These are phyloP conservation scores for Dexiosoma caninum DNA, from an alignment of 2,888 invertebrate species.

Conservation along the genomic window DNA sequence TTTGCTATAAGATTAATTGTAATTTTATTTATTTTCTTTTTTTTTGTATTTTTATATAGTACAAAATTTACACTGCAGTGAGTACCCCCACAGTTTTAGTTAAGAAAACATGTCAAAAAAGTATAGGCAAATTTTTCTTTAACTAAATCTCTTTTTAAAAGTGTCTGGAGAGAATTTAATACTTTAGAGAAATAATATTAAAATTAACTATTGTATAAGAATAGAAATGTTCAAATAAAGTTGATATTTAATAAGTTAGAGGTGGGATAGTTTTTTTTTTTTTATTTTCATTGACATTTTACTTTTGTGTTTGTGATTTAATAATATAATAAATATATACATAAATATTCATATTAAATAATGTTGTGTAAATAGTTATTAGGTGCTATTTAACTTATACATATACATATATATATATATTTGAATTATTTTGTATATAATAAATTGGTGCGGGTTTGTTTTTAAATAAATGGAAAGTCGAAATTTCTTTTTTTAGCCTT, in stretches of 20 bases:
- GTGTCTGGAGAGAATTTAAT: not conserved
- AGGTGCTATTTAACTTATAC: conserved; percentile 51
- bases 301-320: not conserved
- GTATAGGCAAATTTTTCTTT: not conserved
- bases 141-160: not conserved
- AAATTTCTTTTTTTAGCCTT: not conserved
- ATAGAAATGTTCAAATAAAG: not conserved
- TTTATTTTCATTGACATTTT: not conserved
- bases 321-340: not conserved
- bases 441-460: conserved; percentile 59
- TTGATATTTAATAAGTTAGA: not conserved
- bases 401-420: conserved; percentile 2
- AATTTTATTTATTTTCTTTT: not conserved
- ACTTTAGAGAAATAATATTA: not conserved
- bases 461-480: conserved; percentile 20
- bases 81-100: conserved; percentile 20
- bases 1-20: conserved; percentile 4
- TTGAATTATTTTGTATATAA: conserved; percentile 49
- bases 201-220: not conserved
- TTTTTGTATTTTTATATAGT: conserved; percentile 37
- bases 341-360: conserved; percentile 4
- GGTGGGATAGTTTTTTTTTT: conserved; percentile 25
- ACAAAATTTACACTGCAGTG: conserved; percentile 56
- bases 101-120: not conserved
- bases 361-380: conserved; percentile 38